Conservation (phyloP, 1,140 invertebrate genomes). For the Akabosia matsudoensis region DNA sequence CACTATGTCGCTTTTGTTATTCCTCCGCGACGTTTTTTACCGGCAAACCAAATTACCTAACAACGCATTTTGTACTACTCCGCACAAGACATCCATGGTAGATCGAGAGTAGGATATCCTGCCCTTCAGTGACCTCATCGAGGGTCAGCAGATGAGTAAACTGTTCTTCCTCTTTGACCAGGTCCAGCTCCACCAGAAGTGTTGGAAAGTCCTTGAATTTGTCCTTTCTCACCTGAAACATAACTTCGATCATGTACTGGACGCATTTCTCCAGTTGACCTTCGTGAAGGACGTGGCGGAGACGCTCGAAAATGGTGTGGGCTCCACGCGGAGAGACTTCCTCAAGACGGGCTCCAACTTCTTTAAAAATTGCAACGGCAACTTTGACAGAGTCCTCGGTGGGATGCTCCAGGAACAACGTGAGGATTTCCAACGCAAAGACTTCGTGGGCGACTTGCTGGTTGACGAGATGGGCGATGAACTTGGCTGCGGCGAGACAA, state of each 20-base stretch:
- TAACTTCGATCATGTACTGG: constrained; percentile 99
- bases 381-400: constrained; percentile 98
- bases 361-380: constrained; percentile 92
- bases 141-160: constrained; percentile 90
- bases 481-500: constrained; percentile 85
- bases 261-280: constrained; percentile 82
- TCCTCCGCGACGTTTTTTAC: no score
- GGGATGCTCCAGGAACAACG: constrained; percentile 85
- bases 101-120: constrained; percentile 88
- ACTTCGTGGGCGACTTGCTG: constrained; percentile 97
- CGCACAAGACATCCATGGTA: no score
- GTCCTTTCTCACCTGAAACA: constrained; percentile 86
- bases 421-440: constrained; percentile 89
- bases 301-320: constrained; percentile 91
- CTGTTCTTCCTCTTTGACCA: constrained; percentile 96
- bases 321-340: constrained; percentile 88
- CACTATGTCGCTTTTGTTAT: no score
- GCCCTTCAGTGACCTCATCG: constrained; percentile 72
- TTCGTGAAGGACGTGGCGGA: constrained; percentile 91
- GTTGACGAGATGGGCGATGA: constrained; percentile 96
- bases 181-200: constrained; percentile 81
- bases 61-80: no score
- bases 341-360: constrained; percentile 89
- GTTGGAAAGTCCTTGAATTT: constrained; percentile 92
- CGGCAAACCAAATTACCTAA: no score